Conservation (phyloP, 2,888 invertebrate genomes). For the Tromatobia lineatoria region DNA sequence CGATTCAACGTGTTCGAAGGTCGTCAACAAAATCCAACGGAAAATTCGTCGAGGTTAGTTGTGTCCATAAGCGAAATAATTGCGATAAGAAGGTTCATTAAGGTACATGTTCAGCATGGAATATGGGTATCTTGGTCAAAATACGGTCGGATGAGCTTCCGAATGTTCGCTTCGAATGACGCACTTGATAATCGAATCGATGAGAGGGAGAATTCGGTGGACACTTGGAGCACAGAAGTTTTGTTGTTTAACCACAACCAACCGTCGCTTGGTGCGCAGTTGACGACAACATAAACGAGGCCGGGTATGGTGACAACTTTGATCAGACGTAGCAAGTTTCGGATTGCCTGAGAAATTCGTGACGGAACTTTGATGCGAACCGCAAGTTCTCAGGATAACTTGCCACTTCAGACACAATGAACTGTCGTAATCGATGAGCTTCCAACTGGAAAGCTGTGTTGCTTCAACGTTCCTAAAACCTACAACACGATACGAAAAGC, state of each 20-base stretch:
- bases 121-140: not conserved
- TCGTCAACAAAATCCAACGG: slow-evolving; percentile 84
- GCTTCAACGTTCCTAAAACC: not conserved
- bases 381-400: slow-evolving; percentile 56
- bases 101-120: not conserved
- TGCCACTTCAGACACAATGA: slow-evolving; percentile 49
- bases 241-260: slow-evolving; percentile 16
- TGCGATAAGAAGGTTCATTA: not conserved
- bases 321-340: slow-evolving; percentile 55
- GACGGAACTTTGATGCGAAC: slow-evolving; percentile 33
- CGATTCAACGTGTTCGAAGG: slow-evolving; percentile 87
- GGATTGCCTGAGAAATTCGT: slow-evolving; percentile 28
- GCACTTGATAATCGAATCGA: slow-evolving; percentile 30
- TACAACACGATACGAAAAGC: not conserved
- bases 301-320: slow-evolving; percentile 54
- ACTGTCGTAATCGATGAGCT: slow-evolving; percentile 38
- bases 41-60: slow-evolving; percentile 85
- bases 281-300: slow-evolving; percentile 47
- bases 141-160: not conserved
- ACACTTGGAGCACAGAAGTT: slow-evolving; percentile 43
- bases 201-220: not conserved
- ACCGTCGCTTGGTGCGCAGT: slow-evolving; percentile 38
- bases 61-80: slow-evolving; percentile 8
- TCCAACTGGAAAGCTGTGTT: slow-evolving; percentile 22
- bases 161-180: not conserved